Conservation (phyloP, 2,113 vertebrate species). For the Oreamnos americanus region DNA sequence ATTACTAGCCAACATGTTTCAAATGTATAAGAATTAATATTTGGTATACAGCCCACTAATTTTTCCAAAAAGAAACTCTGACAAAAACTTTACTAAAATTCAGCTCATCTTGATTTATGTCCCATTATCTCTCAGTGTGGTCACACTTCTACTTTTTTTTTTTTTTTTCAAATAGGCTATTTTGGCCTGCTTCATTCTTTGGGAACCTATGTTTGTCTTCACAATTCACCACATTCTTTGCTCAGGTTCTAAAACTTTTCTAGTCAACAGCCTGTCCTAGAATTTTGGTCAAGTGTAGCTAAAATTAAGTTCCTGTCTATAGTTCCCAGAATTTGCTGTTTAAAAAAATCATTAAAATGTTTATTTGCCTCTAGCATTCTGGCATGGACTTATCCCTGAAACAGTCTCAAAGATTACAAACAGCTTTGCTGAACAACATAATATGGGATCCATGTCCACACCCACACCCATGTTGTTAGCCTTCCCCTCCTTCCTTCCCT, state of each 20-base stretch:
- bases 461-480: not conserved
- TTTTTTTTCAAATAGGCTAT: not conserved
- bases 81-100: not conserved
- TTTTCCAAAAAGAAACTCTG: not conserved
- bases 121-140: not conserved
- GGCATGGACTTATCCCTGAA: slow-evolving; percentile 41
- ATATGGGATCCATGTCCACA: slow-evolving; percentile 14
- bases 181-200: not conserved
- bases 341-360: slow-evolving; percentile 46
- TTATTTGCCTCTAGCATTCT: slow-evolving; percentile 62
- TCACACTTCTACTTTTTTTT: not conserved
- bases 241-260: not conserved
- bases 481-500: not conserved
- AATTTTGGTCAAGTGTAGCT: slow-evolving; percentile 46
- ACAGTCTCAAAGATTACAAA: slow-evolving; percentile 54
- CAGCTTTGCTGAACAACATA: slow-evolving; percentile 57
- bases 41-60: not conserved
- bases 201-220: not conserved
- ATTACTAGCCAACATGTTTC: not conserved
- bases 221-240: slow-evolving; percentile 3
- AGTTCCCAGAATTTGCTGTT: slow-evolving; percentile 64
- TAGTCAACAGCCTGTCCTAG: slow-evolving; percentile 13
- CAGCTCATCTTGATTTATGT: not conserved
- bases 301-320: slow-evolving; percentile 49
- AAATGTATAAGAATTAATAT: not conserved